Conservation (phyloP, 2,113 vertebrate species). For the Epinephelus moara region DNA sequence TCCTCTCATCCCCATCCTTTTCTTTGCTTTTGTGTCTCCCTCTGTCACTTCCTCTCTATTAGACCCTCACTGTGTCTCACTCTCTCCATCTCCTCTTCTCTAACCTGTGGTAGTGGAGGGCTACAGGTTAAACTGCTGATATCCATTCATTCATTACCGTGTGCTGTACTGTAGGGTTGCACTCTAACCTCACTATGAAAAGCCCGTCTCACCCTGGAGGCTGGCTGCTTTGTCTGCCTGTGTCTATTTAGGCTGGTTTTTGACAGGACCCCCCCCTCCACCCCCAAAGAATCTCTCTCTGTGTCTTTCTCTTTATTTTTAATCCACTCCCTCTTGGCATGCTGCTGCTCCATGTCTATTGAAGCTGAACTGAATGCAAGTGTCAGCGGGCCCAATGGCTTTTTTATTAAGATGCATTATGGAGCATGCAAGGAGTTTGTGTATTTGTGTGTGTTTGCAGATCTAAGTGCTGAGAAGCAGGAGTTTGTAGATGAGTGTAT, state of each 20-base stretch:
- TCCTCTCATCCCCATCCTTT: not conserved
- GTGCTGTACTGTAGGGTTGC: slow-evolving; percentile 35
- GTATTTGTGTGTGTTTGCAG: slow-evolving; percentile 20
- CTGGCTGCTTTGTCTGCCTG: slow-evolving; percentile 62
- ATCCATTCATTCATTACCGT: slow-evolving; percentile 50
- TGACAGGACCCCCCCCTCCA: slow-evolving; percentile 53
- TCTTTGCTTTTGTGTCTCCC: not conserved
- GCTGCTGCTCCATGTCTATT: slow-evolving; percentile 68
- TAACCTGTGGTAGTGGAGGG: slow-evolving; percentile 35
- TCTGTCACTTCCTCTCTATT: not conserved
- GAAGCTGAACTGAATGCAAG: slow-evolving; percentile 79
- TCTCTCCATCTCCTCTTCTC: slow-evolving; percentile 9
- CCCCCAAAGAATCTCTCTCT: slow-evolving; percentile 40
- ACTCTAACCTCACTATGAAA: slow-evolving; percentile 65
- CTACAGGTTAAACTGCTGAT: slow-evolving; percentile 56
- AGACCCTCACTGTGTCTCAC: slow-evolving; percentile 4
- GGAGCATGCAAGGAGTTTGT: slow-evolving; percentile 49
- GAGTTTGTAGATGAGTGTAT: slow-evolving; percentile 18
- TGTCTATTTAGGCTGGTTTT: slow-evolving; percentile 71
- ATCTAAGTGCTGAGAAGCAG: slow-evolving; percentile 16
- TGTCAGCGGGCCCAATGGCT: slow-evolving; percentile 70
- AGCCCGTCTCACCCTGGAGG: slow-evolving; percentile 54
- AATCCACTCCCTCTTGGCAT: slow-evolving; percentile 79
- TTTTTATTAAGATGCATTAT: slow-evolving; percentile 78
- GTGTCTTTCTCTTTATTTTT: slow-evolving; percentile 67